These are phyloP conservation scores for Kryphioiulus occultus DNA, from an alignment of 2,888 invertebrate genomes.

Conservation along the genomic window DNA sequence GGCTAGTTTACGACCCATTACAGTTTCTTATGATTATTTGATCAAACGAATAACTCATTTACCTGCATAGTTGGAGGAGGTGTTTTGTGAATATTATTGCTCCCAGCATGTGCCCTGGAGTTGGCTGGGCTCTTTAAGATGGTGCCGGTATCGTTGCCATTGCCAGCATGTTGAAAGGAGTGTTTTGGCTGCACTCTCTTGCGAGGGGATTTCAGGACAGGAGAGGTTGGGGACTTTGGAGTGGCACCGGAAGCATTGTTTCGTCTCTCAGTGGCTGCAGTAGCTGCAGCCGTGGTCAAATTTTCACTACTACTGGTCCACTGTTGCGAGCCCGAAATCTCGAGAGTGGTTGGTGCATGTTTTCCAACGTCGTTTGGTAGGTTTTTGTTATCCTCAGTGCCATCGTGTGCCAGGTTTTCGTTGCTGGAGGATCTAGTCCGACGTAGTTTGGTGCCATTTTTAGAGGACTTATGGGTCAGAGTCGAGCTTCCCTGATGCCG, in stretches of 20 bases:
- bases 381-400: neutral
- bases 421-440: constrained; percentile 49
- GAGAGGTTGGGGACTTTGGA: constrained; percentile 49
- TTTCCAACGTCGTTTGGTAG: neutral
- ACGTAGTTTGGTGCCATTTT: neutral
- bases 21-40: neutral
- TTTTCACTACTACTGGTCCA: constrained; percentile 49
- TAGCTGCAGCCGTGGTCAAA: constrained; percentile 50
- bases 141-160: constrained; percentile 44
- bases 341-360: neutral
- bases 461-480: constrained; percentile 16
- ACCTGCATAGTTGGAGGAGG: constrained; percentile 42
- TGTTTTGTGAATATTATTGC: neutral
- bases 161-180: neutral
- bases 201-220: constrained; percentile 31
- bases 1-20: neutral
- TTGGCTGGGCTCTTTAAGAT: constrained; percentile 41
- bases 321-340: neutral
- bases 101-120: neutral
- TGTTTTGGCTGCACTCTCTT: neutral
- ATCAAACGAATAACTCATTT: neutral
- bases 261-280: constrained; percentile 45
- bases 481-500: constrained; percentile 49
- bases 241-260: constrained; percentile 33
- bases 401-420: constrained; percentile 37